These are phyloP conservation scores for Clarias gariepinus DNA, from an alignment of 2,113 vertebrate species.

Conservation along the genomic window DNA sequence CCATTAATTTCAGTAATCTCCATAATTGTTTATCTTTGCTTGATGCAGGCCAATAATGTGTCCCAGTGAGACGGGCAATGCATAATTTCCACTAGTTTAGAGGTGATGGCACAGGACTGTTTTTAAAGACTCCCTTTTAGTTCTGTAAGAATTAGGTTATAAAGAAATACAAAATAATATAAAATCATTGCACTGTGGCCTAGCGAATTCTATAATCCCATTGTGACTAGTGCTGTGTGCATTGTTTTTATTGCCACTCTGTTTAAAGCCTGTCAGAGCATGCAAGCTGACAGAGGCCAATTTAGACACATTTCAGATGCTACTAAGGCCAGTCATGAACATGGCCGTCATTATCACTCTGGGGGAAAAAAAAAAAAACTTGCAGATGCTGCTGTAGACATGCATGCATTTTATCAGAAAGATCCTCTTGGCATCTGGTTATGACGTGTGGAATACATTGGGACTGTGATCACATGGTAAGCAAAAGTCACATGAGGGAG, in stretches of 20 bases:
- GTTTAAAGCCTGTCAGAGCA: background rate
- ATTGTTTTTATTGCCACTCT: background rate
- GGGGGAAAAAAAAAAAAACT: background rate
- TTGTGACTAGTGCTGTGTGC: background rate
- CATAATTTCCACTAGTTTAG: background rate
- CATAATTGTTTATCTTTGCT: too few species aligned
- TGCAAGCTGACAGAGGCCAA: background rate
- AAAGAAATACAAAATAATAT: background rate
- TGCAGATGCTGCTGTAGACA: background rate
- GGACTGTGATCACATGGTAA: background rate
- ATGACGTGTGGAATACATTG: background rate
- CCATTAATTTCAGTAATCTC: too few species aligned
- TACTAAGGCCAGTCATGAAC: background rate
- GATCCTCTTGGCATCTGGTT: background rate
- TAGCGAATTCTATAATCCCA: too few species aligned
- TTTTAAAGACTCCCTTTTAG: background rate
- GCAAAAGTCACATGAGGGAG: background rate
- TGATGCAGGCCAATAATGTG: too few species aligned
- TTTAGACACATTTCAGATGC: background rate
- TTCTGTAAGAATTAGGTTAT: background rate
- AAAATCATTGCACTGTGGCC: background rate
- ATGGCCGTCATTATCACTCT: background rate
- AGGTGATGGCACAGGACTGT: background rate
- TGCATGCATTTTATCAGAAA: background rate
- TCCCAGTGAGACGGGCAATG: too few species aligned